Evolutionary conservation across 2,888 invertebrate genomes (phyloP).

Genomic region (Trissolcus brochymenae): DNA sequence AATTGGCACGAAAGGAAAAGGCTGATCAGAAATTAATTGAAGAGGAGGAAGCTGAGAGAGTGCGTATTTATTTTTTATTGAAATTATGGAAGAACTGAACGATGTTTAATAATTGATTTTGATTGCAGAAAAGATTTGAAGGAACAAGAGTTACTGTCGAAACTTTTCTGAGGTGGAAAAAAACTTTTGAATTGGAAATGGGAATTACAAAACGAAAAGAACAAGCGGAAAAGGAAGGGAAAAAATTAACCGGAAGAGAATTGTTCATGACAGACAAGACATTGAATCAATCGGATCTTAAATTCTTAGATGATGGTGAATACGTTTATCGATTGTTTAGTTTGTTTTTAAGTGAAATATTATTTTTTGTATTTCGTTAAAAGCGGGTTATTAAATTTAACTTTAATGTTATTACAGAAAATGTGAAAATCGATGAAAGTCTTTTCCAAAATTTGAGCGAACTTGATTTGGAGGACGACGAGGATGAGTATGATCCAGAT

Average conservation of each 20-base stretch:
- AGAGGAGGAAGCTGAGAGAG: constrained; percentile 92
- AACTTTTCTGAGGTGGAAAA: constrained; percentile 95
- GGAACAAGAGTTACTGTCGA: constrained; percentile 97
- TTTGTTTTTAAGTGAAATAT: background rate
- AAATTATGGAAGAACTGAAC: background rate
- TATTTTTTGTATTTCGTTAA: background rate
- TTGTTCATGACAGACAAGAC: constrained; percentile 95
- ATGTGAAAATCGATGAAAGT: constrained; percentile 94
- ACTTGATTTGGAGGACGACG: constrained; percentile 84
- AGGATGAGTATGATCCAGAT: constrained; percentile 80
- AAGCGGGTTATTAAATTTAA: too few species aligned
- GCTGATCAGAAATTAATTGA: constrained; percentile 82
- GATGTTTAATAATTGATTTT: background rate
- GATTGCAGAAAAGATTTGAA: constrained; percentile 90
- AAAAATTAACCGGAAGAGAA: constrained; percentile 94
- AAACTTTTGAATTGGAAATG: constrained; percentile 93
- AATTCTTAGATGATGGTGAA: constrained; percentile 92
- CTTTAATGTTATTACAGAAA: constrained; percentile 77
- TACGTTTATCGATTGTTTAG: background rate
- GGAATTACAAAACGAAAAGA: constrained; percentile 85
- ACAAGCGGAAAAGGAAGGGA: constrained; percentile 83
- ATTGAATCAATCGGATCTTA: constrained; percentile 96
- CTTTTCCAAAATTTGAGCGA: constrained; percentile 94
- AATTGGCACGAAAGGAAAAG: constrained; percentile 84
- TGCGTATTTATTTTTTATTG: constrained; percentile 65